Conservation (phyloP, 2,113 vertebrate genomes). For the Circaetus cinerascens region DNA sequence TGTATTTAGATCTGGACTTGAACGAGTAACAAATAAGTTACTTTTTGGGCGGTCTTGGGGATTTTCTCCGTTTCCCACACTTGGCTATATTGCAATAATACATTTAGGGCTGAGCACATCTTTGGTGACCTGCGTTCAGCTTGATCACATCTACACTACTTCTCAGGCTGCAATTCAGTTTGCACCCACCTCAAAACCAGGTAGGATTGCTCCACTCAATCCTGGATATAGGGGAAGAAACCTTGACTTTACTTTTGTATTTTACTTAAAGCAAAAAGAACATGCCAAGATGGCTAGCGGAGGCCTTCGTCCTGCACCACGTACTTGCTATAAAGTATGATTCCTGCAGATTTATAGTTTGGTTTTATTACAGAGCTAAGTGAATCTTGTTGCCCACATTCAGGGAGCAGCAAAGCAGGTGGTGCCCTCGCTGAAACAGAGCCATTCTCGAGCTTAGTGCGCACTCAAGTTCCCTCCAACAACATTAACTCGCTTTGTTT, state of each 20-base stretch:
- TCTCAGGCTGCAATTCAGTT: neutral
- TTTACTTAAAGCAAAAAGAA: neutral
- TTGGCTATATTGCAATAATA: accelerated
- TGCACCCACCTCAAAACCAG: neutral
- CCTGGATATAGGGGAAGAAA: neutral
- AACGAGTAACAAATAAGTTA: neutral
- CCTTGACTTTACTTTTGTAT: neutral
- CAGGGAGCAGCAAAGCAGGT: neutral
- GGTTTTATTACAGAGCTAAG: neutral
- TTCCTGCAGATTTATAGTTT: neutral
- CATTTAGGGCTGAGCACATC: neutral
- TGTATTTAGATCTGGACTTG: neutral
- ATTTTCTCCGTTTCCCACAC: neutral
- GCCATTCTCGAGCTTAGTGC: neutral
- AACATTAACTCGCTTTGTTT: neutral
- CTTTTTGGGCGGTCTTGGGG: neutral
- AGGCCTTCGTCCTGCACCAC: neutral
- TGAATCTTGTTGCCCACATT: neutral
- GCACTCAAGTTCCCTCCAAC: neutral
- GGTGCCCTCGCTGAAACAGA: neutral
- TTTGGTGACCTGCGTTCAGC: neutral
- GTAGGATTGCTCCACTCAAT: neutral
- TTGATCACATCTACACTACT: accelerated
- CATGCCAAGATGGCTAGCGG: accelerated
- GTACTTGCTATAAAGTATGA: neutral